Percentiles rank a stretch among this genome's conserved stretches.
These are phyloP conservation scores for Molossus molossus DNA, from an alignment of 2,797 vertebrate species.

Conservation along the genomic window DNA sequence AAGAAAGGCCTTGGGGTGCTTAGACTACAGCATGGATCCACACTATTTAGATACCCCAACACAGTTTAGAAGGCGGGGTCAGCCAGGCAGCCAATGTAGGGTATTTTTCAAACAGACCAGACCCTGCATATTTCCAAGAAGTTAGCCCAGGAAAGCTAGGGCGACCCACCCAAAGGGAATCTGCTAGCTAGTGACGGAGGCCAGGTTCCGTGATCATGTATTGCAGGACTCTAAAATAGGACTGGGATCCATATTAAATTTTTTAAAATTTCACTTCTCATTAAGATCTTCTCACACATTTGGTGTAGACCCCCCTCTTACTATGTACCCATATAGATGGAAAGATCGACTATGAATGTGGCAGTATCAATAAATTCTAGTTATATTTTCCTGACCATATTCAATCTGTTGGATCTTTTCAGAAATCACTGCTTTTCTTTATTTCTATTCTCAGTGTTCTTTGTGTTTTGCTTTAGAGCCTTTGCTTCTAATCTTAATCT, in stretches of 20 bases:
- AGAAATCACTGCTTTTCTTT: neutral
- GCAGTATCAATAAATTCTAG: neutral
- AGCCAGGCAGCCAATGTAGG: fast-evolving
- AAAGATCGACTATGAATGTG: neutral
- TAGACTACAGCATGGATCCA: neutral
- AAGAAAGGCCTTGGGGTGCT: neutral
- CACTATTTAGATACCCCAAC: neutral
- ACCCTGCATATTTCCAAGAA: neutral
- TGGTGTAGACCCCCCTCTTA: neutral
- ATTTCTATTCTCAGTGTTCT: neutral
- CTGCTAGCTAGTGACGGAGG: neutral
- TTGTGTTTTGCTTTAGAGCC: conserved; percentile 31
- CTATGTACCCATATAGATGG: neutral
- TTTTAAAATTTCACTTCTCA: conserved; percentile 29
- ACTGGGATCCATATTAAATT: neutral
- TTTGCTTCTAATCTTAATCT: conserved; percentile 13
- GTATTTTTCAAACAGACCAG: neutral
- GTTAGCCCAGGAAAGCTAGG: neutral
- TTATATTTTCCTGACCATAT: neutral
- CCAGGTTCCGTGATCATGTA: neutral
- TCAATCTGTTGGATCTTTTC: neutral
- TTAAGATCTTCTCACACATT: neutral
- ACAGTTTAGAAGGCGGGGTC: neutral
- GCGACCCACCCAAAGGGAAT: neutral
- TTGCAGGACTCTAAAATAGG: neutral